These are phyloP conservation scores for Sialis lutaria DNA, from an alignment of 2,888 invertebrate genomes.

Conservation along the genomic window DNA sequence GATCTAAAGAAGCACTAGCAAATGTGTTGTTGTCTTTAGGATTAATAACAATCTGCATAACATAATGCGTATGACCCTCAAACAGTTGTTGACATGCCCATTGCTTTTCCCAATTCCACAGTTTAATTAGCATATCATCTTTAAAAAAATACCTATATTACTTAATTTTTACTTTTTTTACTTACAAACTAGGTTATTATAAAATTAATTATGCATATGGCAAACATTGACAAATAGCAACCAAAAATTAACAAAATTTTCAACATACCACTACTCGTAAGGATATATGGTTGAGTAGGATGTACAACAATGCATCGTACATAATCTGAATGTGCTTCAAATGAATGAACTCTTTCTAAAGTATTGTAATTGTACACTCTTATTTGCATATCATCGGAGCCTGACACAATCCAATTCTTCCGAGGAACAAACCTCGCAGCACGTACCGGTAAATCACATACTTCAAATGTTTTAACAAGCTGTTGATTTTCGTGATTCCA, in stretches of 20 bases:
- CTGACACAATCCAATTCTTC: slow-evolving; percentile 97
- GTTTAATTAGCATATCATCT: slow-evolving; percentile 97
- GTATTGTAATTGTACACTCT: slow-evolving; percentile 98
- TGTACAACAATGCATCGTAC: slow-evolving; percentile 91
- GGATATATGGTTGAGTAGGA: slow-evolving; percentile 90
- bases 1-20: slow-evolving; percentile 96
- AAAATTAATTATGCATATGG: background rate
- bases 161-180: background rate
- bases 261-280: slow-evolving; percentile 84
- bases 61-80: slow-evolving; percentile 98
- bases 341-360: slow-evolving; percentile 83
- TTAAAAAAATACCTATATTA: slow-evolving; percentile 14
- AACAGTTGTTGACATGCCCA: slow-evolving; percentile 98
- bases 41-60: slow-evolving; percentile 99
- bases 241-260: background rate
- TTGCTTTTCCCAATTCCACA: slow-evolving; percentile 99
- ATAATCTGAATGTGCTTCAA: slow-evolving; percentile 98
- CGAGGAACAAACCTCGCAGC: slow-evolving; percentile 91
- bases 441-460: slow-evolving; percentile 91
- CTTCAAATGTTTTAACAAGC: slow-evolving; percentile 76
- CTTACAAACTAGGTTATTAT: background rate
- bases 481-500: slow-evolving; percentile 97
- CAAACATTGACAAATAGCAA: background rate
- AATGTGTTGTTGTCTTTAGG: slow-evolving; percentile 99
- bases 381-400: slow-evolving; percentile 92